A percentile compares a stretch with the other conserved stretches of the same genome.
These are phyloP conservation scores for Priocnemis perturbator DNA, from an alignment of 2,888 invertebrate genomes.

Conservation along the genomic window DNA sequence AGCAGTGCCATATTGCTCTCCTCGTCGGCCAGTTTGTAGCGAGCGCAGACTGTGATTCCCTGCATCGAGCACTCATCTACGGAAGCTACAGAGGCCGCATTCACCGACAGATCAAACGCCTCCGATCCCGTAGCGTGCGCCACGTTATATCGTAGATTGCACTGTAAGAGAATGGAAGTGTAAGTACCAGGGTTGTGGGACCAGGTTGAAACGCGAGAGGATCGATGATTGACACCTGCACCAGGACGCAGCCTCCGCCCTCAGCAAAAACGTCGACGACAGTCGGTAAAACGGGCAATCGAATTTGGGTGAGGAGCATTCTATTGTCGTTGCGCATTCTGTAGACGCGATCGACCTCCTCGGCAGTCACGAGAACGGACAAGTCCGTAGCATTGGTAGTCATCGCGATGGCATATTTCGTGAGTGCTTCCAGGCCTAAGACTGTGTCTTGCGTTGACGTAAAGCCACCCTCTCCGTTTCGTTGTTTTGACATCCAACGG, in stretches of 20 bases:
- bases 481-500: conserved; percentile 84
- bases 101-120: conserved; percentile 77
- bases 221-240: conserved; percentile 74
- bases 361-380: conserved; percentile 74
- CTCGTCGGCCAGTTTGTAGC: conserved; percentile 74
- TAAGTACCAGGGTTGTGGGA: no score
- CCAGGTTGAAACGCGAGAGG: background rate
- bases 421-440: conserved; percentile 79
- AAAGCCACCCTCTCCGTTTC: conserved; percentile 84
- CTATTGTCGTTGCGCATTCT: conserved; percentile 75
- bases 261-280: conserved; percentile 75
- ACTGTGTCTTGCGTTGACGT: conserved; percentile 84
- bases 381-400: conserved; percentile 73
- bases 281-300: conserved; percentile 75
- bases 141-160: conserved; percentile 77
- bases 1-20: conserved; percentile 78
- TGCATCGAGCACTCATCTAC: conserved; percentile 76
- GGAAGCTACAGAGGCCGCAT: conserved; percentile 70
- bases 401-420: conserved; percentile 77
- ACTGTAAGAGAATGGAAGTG: conserved; percentile 62
- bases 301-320: conserved; percentile 75
- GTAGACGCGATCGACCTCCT: conserved; percentile 73
- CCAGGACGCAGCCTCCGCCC: conserved; percentile 78
- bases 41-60: conserved; percentile 68
- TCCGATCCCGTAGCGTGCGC: conserved; percentile 75